These are phyloP conservation scores for Rhinophrynus dorsalis DNA, from an alignment of 2,797 vertebrate species.

Conservation along the genomic window DNA sequence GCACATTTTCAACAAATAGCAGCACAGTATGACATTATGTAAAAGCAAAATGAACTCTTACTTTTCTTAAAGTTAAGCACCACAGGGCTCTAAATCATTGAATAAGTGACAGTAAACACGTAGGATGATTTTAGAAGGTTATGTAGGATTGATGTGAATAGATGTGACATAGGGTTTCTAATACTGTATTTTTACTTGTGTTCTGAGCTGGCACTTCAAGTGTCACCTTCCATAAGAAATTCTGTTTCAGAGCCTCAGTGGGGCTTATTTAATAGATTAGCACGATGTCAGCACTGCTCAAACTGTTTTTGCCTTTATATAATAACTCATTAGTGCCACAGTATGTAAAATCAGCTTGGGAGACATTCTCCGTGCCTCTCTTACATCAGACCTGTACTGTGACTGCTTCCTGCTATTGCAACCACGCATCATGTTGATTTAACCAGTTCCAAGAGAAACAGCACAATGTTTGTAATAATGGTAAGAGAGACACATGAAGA, in stretches of 20 bases:
- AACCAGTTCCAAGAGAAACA: too few species aligned
- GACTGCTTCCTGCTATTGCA: too few species aligned
- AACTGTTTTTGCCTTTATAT: too few species aligned
- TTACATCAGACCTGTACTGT: too few species aligned
- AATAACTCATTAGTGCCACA: too few species aligned
- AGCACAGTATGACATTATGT: slow-evolving; percentile 23
- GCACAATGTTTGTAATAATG: too few species aligned
- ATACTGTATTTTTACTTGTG: slow-evolving; percentile 1
- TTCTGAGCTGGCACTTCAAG: slow-evolving; percentile 17
- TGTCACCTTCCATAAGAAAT: slow-evolving; percentile 1
- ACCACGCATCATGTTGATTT: too few species aligned
- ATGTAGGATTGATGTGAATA: slow-evolving; percentile 31
- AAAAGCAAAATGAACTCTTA: slow-evolving; percentile 8
- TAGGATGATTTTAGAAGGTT: slow-evolving; percentile 24
- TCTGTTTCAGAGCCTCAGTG: neutral
- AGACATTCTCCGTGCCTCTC: too few species aligned
- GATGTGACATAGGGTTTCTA: slow-evolving; percentile 9
- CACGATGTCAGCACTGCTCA: too few species aligned
- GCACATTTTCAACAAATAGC: neutral
- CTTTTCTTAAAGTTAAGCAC: slow-evolving; percentile 26
- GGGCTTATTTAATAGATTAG: too few species aligned
- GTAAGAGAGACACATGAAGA: too few species aligned
- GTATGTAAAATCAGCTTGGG: too few species aligned
- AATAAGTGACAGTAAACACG: slow-evolving; percentile 14
- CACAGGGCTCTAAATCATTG: slow-evolving; percentile 21